A percentile compares a stretch with the other conserved stretches of the same genome.
Conservation (phyloP, 2,888 invertebrate species). For the Drosophila koepferae region DNA sequence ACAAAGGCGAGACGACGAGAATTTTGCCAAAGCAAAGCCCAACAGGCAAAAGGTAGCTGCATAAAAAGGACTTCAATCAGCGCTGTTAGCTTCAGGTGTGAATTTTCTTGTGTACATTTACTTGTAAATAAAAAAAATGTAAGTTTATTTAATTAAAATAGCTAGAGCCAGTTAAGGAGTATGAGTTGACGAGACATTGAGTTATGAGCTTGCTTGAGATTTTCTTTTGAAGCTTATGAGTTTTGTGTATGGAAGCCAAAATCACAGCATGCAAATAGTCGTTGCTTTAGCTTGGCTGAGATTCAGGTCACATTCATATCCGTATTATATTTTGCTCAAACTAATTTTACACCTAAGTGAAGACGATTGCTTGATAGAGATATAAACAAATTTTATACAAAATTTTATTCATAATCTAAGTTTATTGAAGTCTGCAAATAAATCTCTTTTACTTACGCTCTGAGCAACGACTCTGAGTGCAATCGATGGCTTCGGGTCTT, state of each 20-base stretch:
- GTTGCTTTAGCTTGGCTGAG: background rate
- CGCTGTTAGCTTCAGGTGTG: background rate
- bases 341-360: no score
- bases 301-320: background rate
- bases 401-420: no score
- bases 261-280: background rate
- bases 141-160: background rate
- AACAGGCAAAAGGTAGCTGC: background rate
- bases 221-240: background rate
- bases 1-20: conserved; percentile 29
- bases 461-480: no score
- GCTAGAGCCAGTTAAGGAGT: background rate
- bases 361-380: no score
- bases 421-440: no score
- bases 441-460: no score
- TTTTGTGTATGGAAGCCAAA: background rate
- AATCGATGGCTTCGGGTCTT: no score
- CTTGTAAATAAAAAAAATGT: background rate
- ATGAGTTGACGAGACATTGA: background rate
- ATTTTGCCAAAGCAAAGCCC: conserved; percentile 9
- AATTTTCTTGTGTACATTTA: background rate
- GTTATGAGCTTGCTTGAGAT: background rate
- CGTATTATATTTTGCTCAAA: no score
- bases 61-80: conserved; percentile 14
- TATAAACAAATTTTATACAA: no score